Percentiles rank a stretch among this genome's conserved stretches.
Conservation (phyloP, 2,888 invertebrate genomes). For the Melieria crassipennis region DNA sequence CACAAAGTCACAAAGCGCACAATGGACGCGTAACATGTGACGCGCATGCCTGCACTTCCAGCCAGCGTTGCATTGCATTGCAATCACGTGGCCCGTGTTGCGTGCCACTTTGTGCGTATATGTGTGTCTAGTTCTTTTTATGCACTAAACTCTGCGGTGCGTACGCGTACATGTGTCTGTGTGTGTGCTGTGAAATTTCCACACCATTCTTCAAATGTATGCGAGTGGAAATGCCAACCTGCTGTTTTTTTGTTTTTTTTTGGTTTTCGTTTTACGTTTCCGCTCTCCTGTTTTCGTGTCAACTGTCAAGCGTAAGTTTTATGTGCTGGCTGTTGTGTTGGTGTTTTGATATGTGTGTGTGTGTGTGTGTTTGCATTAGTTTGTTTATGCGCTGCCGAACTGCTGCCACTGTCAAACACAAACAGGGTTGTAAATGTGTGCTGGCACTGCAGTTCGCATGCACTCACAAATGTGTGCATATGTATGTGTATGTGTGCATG, state of each 20-base stretch:
- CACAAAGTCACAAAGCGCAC: too few relatives aligned
- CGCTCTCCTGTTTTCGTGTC: constrained; percentile 24
- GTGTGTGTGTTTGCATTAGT: constrained; percentile 15
- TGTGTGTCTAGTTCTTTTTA: not conserved
- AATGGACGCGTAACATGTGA: too few relatives aligned
- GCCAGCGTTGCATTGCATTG: too few relatives aligned
- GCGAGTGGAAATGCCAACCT: constrained; percentile 31
- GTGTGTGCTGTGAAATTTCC: not conserved
- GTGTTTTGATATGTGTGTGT: constrained; percentile 31
- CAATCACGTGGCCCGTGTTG: not conserved
- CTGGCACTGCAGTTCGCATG: too few relatives aligned
- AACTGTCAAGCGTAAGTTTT: constrained; percentile 31
- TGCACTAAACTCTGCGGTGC: not conserved
- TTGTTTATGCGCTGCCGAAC: too few relatives aligned
- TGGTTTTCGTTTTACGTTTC: constrained; percentile 4
- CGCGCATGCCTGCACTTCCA: too few relatives aligned
- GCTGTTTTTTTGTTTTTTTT: constrained; percentile 25
- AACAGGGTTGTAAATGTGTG: too few relatives aligned
- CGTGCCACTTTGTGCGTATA: not conserved
- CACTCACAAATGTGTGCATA: too few relatives aligned
- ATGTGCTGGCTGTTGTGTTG: constrained; percentile 6
- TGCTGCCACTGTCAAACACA: too few relatives aligned
- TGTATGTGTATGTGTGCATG: too few relatives aligned
- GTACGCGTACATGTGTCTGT: not conserved
- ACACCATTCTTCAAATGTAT: constrained; percentile 22